Percentiles rank a stretch among this genome's conserved stretches.
phyloP scores from a whole-genome alignment of 64 coral and sea anemone species.

The Cladopsammia gracilis region DNA sequence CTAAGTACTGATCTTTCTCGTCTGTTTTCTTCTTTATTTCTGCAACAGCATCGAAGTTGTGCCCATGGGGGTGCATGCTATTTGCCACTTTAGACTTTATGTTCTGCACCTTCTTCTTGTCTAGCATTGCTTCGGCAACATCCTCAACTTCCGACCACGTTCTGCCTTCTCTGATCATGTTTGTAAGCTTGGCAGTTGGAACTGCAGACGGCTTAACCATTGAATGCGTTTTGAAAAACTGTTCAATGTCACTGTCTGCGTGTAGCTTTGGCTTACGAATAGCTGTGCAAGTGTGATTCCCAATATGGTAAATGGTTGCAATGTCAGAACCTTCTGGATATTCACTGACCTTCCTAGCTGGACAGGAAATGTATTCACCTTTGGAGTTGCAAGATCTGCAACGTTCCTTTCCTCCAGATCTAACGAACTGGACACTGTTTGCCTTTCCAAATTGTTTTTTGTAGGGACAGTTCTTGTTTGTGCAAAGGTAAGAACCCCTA shows the following conservation, averaged over 20 bases:
- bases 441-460: conserved; percentile 38
- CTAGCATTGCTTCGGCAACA: conserved; percentile 41
- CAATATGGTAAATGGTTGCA: conserved; percentile 62
- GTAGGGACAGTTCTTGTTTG: conserved; percentile 40
- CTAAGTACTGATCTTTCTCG: conserved; percentile 54
- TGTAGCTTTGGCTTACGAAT: conserved; percentile 24
- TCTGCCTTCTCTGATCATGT: conserved; percentile 46
- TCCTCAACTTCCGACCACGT: conserved; percentile 42
- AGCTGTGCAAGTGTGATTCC: conserved; percentile 41
- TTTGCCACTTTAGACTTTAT: conserved; percentile 44
- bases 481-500: conserved; percentile 57
- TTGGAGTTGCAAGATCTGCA: conserved; percentile 52
- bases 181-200: conserved; percentile 22
- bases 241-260: conserved; percentile 26
- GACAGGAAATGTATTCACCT: conserved; percentile 36
- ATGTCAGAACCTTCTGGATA: conserved; percentile 5
- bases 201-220: conserved; percentile 51
- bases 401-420: not conserved
- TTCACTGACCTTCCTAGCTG: conserved; percentile 72
- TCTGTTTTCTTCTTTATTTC: conserved; percentile 47
- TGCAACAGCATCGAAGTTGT: conserved; percentile 69
- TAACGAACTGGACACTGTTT: conserved; percentile 60
- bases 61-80: conserved; percentile 27
- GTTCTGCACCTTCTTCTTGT: conserved; percentile 65
- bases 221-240: conserved; percentile 43